These are phyloP conservation scores for Ailuropoda melanoleuca DNA, from an alignment of 2,113 vertebrate species.

Conservation along the genomic window DNA sequence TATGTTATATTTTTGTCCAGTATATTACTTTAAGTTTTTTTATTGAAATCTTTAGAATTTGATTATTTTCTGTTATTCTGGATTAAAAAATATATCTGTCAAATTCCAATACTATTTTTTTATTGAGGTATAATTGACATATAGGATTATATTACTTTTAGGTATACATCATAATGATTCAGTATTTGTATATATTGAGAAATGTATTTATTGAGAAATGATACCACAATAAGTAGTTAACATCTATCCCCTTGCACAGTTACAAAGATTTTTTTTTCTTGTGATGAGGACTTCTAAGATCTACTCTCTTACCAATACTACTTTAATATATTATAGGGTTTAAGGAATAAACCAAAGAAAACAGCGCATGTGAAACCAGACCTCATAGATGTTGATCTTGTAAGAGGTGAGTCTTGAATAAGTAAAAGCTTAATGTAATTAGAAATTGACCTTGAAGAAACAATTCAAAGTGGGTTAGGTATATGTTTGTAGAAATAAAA, in stretches of 20 bases:
- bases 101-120: conserved; percentile 63
- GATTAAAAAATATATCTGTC: background rate
- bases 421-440: background rate
- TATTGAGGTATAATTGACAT: background rate
- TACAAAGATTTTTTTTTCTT: background rate
- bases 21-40: conserved; percentile 38
- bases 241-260: background rate
- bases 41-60: conserved; percentile 35
- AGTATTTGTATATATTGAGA: background rate
- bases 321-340: conserved; percentile 88
- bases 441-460: background rate
- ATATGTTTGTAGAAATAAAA: conserved; percentile 4
- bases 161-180: background rate
- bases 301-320: conserved; percentile 20
- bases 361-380: conserved; percentile 98
- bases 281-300: background rate
- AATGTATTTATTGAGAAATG: background rate
- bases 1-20: background rate
- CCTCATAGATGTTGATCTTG: conserved; percentile 99
- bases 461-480: background rate
- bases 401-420: conserved; percentile 91
- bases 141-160: background rate
- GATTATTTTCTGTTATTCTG: background rate
- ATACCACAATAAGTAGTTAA: background rate
- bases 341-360: conserved; percentile 99